These are phyloP conservation scores for Felis catus DNA, from an alignment of 2,113 vertebrate genomes.

Conservation along the genomic window F.catus_Fca126_mat1.0 CM031417.1:78287501-78288000, in stretches of 20 bases:
- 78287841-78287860: not conserved
- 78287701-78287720: not conserved
- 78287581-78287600: not conserved
- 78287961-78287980: not conserved
- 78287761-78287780: not conserved
- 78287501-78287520: not conserved
- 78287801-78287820: not conserved
- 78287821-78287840: not conserved
- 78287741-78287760: not conserved
- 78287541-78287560: not conserved
- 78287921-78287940: not conserved
- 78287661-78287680: not conserved
- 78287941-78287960: not conserved
- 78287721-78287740: not conserved
- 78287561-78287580: not conserved
- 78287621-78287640: not conserved
- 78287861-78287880: conserved; percentile 21
- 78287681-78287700: not conserved
- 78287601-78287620: not conserved
- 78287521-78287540: not conserved
- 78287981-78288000: not conserved
- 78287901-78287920: not conserved
- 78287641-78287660: not conserved
- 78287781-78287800: conserved; percentile 19
- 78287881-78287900: conserved; percentile 1